Base-by-base conservation (phyloP, 2,113 vertebrate genomes). In the Otocyon megalotis region DNA sequence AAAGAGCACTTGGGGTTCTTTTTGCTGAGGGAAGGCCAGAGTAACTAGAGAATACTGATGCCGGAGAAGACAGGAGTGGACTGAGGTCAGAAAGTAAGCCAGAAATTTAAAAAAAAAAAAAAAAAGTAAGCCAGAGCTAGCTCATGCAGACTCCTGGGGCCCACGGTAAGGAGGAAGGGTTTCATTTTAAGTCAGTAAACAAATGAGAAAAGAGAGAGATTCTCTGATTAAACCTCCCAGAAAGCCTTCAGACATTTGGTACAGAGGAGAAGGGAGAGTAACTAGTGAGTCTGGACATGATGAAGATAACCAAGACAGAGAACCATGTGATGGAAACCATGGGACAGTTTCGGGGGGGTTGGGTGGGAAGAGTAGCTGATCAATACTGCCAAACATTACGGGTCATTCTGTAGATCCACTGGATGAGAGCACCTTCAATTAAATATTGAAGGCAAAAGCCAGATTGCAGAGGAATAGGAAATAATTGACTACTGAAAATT, bases 261-360 rank as follows among this genome's bases (percentile, higher is more conserved):
- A n/a, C 80, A 88, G 13, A 90, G 13, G 48, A 92, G 88, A 88
- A 96, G 6, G 50, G 88, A 79, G 85, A 72, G 54, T 19, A 76
- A 76, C 19, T 12, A 19, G 12, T 24, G 81, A 50, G 15, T 32
- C 5, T 19, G 8, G 15, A 20, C 22, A 76, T 16, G 48, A 16
- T 32, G 20, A 76, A 81, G 28, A 76, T 84, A 69, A 53, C 4
- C n/a, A 76, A 86, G 13, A 63, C 5, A 74, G 32, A 74, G 32
- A 60, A 37, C 3, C 17, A 8, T 16, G 65, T 32, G 58, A 85
- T 22, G 71, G 35, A 83, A 71, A 8, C 19, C 28, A 58, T 50
- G 5, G 4, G 13, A 83, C 50, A 37, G 10, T 53, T 63, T 50
- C 3, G 4, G 53, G 58, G 50, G 4, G 48, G 37, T 43, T 43